Percentiles rank a stretch among this genome's conserved stretches.
Conservation (phyloP, 2,888 invertebrate species). For the Oxyscelio sp. region DNA sequence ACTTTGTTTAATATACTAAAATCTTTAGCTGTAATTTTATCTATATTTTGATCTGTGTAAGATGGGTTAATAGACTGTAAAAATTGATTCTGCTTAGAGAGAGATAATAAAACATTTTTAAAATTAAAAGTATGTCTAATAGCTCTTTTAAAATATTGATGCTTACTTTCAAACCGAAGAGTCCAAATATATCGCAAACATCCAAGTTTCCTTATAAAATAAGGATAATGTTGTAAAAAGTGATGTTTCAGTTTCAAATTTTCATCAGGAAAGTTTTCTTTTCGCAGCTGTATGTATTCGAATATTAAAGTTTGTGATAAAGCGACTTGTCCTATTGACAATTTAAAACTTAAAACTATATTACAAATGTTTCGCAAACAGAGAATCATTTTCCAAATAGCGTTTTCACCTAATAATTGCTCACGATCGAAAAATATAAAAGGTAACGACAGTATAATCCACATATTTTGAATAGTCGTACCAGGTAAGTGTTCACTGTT, state of each 20-base stretch:
- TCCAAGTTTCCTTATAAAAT: constrained; percentile 68
- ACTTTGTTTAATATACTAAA: too few relatives aligned
- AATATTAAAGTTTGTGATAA: constrained; percentile 39
- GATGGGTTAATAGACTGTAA: too few relatives aligned
- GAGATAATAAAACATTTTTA: too few relatives aligned
- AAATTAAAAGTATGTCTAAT: constrained; percentile 36
- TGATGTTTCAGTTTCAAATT: constrained; percentile 72
- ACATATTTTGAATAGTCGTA: constrained; percentile 61
- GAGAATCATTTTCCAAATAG: constrained; percentile 62
- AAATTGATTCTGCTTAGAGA: too few relatives aligned
- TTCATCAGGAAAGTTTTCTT: constrained; percentile 51
- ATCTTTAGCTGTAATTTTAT: too few relatives aligned
- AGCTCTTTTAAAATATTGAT: constrained; percentile 75
- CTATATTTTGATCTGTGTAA: too few relatives aligned
- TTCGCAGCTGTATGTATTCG: constrained; percentile 58
- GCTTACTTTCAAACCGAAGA: constrained; percentile 76
- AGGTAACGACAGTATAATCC: constrained; percentile 39
- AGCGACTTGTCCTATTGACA: constrained; percentile 55
- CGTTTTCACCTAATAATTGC: constrained; percentile 36
- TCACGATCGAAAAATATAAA: constrained; percentile 31
- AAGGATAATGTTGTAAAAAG: too few relatives aligned
- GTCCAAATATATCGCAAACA: constrained; percentile 70
- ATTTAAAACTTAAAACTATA: constrained; percentile 56
- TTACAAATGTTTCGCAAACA: constrained; percentile 47
- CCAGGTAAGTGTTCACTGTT: constrained; percentile 49